Percentiles rank a stretch among this genome's conserved stretches.
Evolutionary conservation across 2,888 invertebrate genomes (phyloP).

Genomic region (Sarcophaga carnaria): DNA sequence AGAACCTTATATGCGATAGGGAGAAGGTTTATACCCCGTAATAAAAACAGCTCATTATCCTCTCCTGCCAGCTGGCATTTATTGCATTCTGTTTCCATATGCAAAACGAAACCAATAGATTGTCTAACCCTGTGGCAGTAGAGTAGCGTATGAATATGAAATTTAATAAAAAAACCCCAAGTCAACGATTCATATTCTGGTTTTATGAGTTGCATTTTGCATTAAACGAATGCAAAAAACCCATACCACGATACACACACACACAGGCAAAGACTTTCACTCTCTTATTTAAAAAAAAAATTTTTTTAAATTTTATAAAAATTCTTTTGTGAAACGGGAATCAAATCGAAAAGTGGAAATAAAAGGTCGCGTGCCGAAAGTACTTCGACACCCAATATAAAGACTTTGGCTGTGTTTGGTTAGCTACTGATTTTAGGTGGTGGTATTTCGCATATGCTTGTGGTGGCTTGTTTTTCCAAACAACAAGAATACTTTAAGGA

Average conservation of each 20-base stretch:
- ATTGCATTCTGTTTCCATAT: no score
- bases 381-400: constrained; percentile 81
- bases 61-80: no score
- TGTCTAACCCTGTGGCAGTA: no score
- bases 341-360: constrained; percentile 13
- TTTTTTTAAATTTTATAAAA: not conserved
- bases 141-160: constrained; percentile 1
- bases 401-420: constrained; percentile 74
- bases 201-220: constrained; percentile 17
- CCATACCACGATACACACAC: constrained; percentile 27
- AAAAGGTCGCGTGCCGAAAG: constrained; percentile 81
- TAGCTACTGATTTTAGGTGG: constrained; percentile 1
- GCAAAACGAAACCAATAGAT: no score
- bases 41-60: no score
- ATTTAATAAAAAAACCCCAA: constrained; percentile 22
- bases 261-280: not conserved
- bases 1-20: no score
- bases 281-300: not conserved
- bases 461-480: constrained; percentile 11
- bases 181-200: constrained; percentile 30
- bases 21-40: no score
- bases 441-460: constrained; percentile 23
- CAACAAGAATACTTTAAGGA: not conserved
- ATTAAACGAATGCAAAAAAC: constrained; percentile 9
- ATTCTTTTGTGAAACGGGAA: not conserved